Evolutionary conservation across 2,113 vertebrate genomes (phyloP).

Genomic region (Bagarius yarrelli): DNA sequence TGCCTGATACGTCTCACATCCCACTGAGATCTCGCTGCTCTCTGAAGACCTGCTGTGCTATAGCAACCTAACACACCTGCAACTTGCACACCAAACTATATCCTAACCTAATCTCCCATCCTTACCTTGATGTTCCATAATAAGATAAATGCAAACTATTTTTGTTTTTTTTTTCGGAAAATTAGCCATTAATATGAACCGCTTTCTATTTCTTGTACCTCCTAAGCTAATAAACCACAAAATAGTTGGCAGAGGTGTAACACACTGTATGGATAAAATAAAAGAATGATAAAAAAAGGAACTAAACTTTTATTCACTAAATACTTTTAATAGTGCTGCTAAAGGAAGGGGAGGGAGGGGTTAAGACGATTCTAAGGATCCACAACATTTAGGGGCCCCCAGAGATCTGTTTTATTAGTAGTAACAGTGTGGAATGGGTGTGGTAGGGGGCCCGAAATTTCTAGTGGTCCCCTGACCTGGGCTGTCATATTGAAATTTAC

Average conservation of each 20-base stretch:
- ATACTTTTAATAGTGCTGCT: no score
- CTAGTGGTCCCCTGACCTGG: no score
- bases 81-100: not conserved
- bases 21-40: slow-evolving; percentile 46
- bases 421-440: no score
- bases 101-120: not conserved
- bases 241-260: not conserved
- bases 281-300: no score
- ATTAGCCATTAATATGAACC: not conserved
- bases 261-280: not conserved
- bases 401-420: no score
- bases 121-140: not conserved
- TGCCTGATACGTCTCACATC: slow-evolving; percentile 28
- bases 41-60: slow-evolving; percentile 48
- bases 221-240: not conserved
- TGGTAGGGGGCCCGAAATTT: no score
- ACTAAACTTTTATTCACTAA: no score
- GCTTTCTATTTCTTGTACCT: not conserved
- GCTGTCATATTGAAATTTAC: not conserved
- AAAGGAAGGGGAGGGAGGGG: no score
- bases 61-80: slow-evolving; percentile 50
- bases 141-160: not conserved
- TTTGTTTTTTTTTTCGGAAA: not conserved
- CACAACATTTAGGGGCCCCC: no score
- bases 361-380: no score